Conservation (phyloP, 2,797 vertebrate species). For the Pseudomugil gertrudae region DNA sequence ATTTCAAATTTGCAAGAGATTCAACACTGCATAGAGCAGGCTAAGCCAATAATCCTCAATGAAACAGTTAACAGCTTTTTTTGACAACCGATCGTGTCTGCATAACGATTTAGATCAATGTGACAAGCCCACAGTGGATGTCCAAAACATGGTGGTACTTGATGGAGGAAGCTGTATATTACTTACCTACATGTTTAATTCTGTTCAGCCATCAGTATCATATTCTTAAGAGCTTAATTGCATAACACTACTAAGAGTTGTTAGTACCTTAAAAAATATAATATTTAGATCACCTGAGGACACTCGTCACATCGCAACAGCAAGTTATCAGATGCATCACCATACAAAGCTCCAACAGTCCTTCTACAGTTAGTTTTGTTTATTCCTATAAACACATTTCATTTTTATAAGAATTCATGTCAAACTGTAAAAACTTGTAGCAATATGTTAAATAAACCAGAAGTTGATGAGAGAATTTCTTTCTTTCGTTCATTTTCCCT, state of each 20-base stretch:
- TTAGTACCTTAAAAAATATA: background rate
- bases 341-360: background rate
- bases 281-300: background rate
- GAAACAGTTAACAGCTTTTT: background rate
- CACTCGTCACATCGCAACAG: background rate
- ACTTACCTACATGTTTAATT: background rate
- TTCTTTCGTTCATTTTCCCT: too few species aligned
- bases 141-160: background rate
- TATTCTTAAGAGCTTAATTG: background rate
- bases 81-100: background rate
- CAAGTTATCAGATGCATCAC: background rate
- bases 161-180: background rate
- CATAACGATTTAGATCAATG: background rate
- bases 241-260: background rate
- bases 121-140: background rate
- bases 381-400: background rate
- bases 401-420: background rate
- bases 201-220: background rate
- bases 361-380: background rate
- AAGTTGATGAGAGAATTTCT: background rate
- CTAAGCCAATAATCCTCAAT: background rate
- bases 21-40: background rate
- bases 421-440: background rate
- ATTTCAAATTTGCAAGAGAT: background rate
- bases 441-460: background rate